A percentile compares a stretch with the other conserved stretches of the same genome.
phyloP scores from a whole-genome alignment of 2,888 invertebrate genomes.

The Oscheius sp. region DNA sequence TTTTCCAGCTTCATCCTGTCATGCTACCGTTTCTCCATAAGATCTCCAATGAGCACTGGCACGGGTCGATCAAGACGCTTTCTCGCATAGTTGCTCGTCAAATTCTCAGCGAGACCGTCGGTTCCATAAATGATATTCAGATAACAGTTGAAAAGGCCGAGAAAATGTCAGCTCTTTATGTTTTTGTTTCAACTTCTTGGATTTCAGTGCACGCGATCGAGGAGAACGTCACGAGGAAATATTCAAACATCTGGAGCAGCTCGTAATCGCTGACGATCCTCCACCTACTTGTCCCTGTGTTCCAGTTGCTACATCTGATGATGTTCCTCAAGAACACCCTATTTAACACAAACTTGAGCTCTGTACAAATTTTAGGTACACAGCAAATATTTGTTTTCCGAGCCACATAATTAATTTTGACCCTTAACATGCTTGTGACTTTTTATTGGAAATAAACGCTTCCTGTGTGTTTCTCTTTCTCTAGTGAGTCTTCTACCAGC shows the following conservation, averaged over 20 bases:
- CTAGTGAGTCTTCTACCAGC: too few relatives aligned
- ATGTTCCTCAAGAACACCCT: neutral
- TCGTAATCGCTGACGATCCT: neutral
- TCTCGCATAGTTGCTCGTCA: slow-evolving; percentile 1
- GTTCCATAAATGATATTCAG: neutral
- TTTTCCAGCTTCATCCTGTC: slow-evolving; percentile 13
- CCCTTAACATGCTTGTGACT: too few relatives aligned
- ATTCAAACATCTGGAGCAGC: neutral
- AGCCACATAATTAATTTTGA: too few relatives aligned
- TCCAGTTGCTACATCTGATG: neutral
- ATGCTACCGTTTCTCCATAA: neutral
- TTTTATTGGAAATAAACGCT: too few relatives aligned
- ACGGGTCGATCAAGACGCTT: slow-evolving; percentile 6
- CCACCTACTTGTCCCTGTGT: too few relatives aligned
- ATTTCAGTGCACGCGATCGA: slow-evolving; percentile 8
- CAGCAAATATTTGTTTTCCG: too few relatives aligned
- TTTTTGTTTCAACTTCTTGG: neutral
- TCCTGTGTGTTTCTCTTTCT: too few relatives aligned
- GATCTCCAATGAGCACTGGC: slow-evolving; percentile 9
- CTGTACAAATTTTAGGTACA: slow-evolving; percentile 6
- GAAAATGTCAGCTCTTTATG: slow-evolving; percentile 8
- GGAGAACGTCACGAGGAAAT: slow-evolving; percentile 15
- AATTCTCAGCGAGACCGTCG: neutral
- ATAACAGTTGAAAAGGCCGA: neutral
- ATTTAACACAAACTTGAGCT: neutral